Base-by-base conservation (phyloP, 2,888 invertebrate species). In the Xiphydria camelus region DNA sequence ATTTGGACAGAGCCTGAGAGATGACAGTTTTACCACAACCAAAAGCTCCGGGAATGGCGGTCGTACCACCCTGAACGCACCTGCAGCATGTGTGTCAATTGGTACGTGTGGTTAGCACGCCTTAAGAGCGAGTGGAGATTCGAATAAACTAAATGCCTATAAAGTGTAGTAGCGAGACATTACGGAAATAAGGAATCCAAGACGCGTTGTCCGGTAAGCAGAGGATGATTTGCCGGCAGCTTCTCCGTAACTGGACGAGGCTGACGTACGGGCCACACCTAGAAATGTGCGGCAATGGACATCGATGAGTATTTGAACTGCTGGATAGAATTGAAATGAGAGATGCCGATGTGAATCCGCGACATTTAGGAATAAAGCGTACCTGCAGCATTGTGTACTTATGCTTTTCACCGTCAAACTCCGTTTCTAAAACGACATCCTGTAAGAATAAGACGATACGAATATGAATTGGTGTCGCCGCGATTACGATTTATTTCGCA, bases 21-120 rank as follows among this genome's bases (percentile, higher is more conserved):
- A 99, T 99, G 70, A 99, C 99, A 77, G 99, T 99, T 83, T 99
- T 99, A 66, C 99, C 99, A 79, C 99, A 99, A 77, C 99, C 99
- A 81, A 99, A 99, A 70, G 99, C 99, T 47, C 99, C 98, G 66
- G 97, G 97, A 79, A 98, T 97, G 68, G 97, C 97, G 2, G 98
- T 98, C 29, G 98, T 98, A 55, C 98, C 98, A 53, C 98, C 98
- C 79, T 96, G 96, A 15, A 98, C 97, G 75, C 95, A 96, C 4
- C 91, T 92, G 76, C 0, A 65, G 62, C 45, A 42, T 40, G 14
- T 5, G 25, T 12, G 22, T 48, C 9, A 15, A 14, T 36, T n/a
- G n/a, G n/a, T 32, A 26, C 34, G n/a, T 46, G 23, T 23, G n/a
- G n/a, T 23, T 23, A 23, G 23, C 17, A 7, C 9, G 15, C 7